phyloP scores from a whole-genome alignment of 2,113 vertebrate species.

The Macrotis lagotis region DNA sequence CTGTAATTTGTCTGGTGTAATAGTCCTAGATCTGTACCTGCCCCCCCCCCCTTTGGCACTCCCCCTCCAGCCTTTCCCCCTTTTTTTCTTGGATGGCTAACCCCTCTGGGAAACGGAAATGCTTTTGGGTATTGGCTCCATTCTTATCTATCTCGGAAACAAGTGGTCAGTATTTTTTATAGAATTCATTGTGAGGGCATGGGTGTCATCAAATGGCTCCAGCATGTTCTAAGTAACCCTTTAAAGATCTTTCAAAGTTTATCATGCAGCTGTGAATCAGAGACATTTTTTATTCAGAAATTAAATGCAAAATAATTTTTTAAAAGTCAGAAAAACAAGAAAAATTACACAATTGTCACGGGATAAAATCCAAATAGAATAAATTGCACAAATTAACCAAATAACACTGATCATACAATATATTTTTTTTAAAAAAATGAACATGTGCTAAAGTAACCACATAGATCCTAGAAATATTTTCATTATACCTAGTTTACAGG shows the following conservation, averaged over 20 bases:
- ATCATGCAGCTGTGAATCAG: slow-evolving; percentile 17
- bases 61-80: not conserved
- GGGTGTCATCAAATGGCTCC: not conserved
- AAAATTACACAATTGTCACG: slow-evolving; percentile 84
- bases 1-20: slow-evolving; percentile 41
- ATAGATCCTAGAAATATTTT: slow-evolving; percentile 85
- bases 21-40: not conserved
- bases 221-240: not conserved
- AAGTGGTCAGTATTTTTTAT: slow-evolving; percentile 28
- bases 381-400: slow-evolving; percentile 90
- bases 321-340: slow-evolving; percentile 73
- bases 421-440: slow-evolving; percentile 78
- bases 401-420: slow-evolving; percentile 89
- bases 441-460: slow-evolving; percentile 81
- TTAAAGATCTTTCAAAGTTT: slow-evolving; percentile 11
- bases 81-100: slow-evolving; percentile 51
- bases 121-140: not conserved
- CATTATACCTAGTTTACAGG: slow-evolving; percentile 88
- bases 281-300: slow-evolving; percentile 84
- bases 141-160: slow-evolving; percentile 6
- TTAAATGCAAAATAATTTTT: slow-evolving; percentile 65
- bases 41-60: not conserved
- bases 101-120: slow-evolving; percentile 24
- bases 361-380: slow-evolving; percentile 87
- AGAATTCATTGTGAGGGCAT: not conserved